Evolutionary conservation across 2,797 vertebrate genomes (phyloP).

Genomic region (Syncerus caffer): DNA sequence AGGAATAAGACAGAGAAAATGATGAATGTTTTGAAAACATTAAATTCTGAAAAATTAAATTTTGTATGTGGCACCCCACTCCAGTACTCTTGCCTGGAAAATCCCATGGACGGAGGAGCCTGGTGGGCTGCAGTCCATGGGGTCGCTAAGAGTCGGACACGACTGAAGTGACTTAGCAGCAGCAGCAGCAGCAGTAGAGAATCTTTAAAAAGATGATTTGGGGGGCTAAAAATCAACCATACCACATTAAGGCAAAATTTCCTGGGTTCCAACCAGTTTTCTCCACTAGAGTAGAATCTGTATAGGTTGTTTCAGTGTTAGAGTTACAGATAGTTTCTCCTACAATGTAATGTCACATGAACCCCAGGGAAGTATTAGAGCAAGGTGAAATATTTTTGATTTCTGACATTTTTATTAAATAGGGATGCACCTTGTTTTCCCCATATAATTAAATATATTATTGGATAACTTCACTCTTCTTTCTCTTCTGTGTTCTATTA

Average conservation of each 20-base stretch:
- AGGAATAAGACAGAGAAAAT: slow-evolving; percentile 11
- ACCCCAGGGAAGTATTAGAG: neutral
- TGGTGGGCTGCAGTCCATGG: no score
- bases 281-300: neutral
- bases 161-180: no score
- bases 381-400: slow-evolving; percentile 17
- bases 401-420: slow-evolving; percentile 42
- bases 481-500: slow-evolving; percentile 27
- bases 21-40: neutral
- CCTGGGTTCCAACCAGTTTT: neutral
- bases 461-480: neutral
- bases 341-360: neutral
- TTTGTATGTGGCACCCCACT: neutral
- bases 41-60: slow-evolving; percentile 33
- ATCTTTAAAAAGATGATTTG: neutral
- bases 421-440: slow-evolving; percentile 9
- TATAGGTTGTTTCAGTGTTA: neutral
- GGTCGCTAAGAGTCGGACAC: no score
- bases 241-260: neutral
- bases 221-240: neutral
- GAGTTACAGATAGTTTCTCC: neutral
- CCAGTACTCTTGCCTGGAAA: no score
- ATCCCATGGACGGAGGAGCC: no score
- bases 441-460: slow-evolving; percentile 11
- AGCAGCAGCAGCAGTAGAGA: neutral